Evolutionary conservation across 2,888 invertebrate species (phyloP).

Genomic region (Agrochola lota): DNA sequence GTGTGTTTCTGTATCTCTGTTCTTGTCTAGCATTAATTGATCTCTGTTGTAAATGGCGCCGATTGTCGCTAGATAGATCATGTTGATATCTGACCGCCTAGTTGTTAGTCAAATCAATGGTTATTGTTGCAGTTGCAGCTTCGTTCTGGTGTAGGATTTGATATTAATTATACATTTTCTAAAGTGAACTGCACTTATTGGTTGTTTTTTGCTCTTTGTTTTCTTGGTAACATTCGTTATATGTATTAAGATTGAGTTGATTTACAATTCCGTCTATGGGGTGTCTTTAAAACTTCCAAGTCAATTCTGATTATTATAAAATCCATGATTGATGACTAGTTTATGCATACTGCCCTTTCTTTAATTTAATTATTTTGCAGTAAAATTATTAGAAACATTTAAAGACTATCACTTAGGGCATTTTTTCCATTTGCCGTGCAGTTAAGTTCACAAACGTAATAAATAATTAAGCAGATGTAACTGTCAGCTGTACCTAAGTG

Average conservation of each 20-base stretch:
- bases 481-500: conserved; percentile 61
- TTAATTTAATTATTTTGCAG: neutral
- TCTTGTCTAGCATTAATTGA: conserved; percentile 86
- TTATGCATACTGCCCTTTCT: neutral
- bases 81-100: conserved; percentile 81
- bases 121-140: conserved; percentile 66
- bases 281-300: neutral
- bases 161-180: conserved; percentile 34
- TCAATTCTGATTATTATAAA: neutral
- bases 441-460: conserved; percentile 37
- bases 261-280: neutral
- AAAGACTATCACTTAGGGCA: conserved; percentile 12
- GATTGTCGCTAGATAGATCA: conserved; percentile 86
- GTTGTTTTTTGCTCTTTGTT: conserved; percentile 13
- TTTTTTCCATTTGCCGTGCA: conserved; percentile 24
- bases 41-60: conserved; percentile 87
- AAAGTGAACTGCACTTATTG: conserved; percentile 17
- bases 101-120: conserved; percentile 84
- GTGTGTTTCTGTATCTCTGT: conserved; percentile 64
- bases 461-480: conserved; percentile 67
- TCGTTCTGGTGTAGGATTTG: conserved; percentile 45
- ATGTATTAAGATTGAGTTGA: neutral
- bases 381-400: conserved; percentile 21
- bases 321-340: neutral
- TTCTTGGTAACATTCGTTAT: neutral